These are phyloP conservation scores for Trachops cirrhosus DNA, from an alignment of 2,797 vertebrate species.

Conservation along the genomic window DNA sequence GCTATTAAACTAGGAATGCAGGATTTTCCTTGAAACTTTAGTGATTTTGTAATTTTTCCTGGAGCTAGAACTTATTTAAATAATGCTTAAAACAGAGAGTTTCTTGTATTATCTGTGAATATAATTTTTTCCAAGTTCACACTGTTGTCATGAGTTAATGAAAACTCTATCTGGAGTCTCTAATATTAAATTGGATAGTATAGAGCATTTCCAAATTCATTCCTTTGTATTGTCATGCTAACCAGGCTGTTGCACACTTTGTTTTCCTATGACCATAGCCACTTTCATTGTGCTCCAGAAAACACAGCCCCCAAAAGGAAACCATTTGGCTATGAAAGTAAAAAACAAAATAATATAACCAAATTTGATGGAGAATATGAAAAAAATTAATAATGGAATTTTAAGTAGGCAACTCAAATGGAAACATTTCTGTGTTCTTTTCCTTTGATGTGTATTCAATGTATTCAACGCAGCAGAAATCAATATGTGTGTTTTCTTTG, in stretches of 20 bases:
- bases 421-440: slow-evolving; percentile 26
- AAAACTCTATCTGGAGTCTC: not conserved
- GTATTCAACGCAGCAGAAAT: slow-evolving; percentile 30
- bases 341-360: not conserved
- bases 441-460: slow-evolving; percentile 62
- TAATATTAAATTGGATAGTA: slow-evolving; percentile 7
- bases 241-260: not conserved
- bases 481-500: slow-evolving; percentile 44
- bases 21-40: not conserved
- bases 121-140: not conserved
- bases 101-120: not conserved
- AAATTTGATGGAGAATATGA: not conserved
- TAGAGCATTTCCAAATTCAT: not conserved
- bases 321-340: not conserved
- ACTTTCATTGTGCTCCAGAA: slow-evolving; percentile 31
- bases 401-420: slow-evolving; percentile 43
- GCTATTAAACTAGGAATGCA: not conserved
- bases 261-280: not conserved
- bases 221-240: not conserved
- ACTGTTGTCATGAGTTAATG: not conserved
- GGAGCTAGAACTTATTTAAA: not conserved
- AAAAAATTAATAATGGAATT: slow-evolving; percentile 52
- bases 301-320: not conserved
- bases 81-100: not conserved
- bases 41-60: not conserved